Evolutionary conservation across 2,797 vertebrate genomes (phyloP).

Genomic region (Pseudochaenichthys georgianus): DNA sequence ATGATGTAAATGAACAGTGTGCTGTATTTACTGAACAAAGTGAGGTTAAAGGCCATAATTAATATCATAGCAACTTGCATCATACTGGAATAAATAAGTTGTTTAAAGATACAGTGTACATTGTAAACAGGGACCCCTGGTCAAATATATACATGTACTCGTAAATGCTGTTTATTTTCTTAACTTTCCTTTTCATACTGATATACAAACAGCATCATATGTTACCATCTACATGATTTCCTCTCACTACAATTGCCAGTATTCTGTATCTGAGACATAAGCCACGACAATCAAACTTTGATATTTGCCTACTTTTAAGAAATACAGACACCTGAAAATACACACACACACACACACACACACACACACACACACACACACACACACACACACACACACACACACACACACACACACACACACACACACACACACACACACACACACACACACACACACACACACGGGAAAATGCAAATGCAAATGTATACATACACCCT

Average conservation of each 20-base stretch:
- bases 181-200: not conserved
- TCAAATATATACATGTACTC: constrained; percentile 8
- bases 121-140: not conserved
- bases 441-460: not conserved
- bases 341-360: not conserved
- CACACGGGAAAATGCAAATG: not conserved
- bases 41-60: not conserved
- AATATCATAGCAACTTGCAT: constrained; percentile 1
- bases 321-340: too few relatives aligned
- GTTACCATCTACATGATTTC: not conserved
- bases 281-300: too few relatives aligned
- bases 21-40: constrained; percentile 10
- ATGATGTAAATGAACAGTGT: not conserved
- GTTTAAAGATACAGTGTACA: not conserved
- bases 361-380: not conserved
- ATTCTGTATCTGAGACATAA: not conserved
- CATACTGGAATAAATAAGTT: not conserved
- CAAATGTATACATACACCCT: not conserved
- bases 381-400: not conserved
- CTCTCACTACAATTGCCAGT: not conserved
- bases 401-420: not conserved
- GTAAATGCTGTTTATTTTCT: not conserved
- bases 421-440: not conserved
- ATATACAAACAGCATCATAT: not conserved
- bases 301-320: too few relatives aligned